phyloP scores from a whole-genome alignment of 2,113 vertebrate species.

The Dissostichus mawsoni region DNA sequence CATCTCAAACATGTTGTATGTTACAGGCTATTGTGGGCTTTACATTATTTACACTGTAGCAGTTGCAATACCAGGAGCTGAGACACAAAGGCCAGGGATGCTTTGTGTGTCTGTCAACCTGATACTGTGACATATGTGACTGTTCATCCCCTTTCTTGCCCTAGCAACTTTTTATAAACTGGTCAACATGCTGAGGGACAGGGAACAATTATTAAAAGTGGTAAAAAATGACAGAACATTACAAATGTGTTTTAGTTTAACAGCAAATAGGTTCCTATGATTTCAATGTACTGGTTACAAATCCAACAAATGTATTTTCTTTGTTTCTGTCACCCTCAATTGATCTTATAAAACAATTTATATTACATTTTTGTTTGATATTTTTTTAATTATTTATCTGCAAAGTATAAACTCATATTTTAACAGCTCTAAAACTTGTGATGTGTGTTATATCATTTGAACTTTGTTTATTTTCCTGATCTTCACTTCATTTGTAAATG shows the following conservation, averaged over 20 bases:
- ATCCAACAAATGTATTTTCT: not conserved
- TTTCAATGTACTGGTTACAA: not conserved
- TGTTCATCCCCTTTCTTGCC: not conserved
- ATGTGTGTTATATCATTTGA: not conserved
- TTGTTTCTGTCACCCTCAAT: not conserved
- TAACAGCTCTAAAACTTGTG: not conserved
- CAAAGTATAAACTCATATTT: not conserved
- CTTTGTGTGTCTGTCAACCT: not conserved
- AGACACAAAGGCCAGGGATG: slow-evolving; percentile 26
- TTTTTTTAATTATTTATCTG: not conserved
- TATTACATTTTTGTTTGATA: no score
- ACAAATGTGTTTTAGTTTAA: not conserved
- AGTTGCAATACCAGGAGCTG: slow-evolving; percentile 18
- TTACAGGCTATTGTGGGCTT: not conserved
- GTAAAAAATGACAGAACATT: not conserved
- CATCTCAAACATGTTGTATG: not conserved
- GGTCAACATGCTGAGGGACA: not conserved
- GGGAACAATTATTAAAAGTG: not conserved
- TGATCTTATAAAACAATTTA: no score
- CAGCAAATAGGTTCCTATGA: not conserved
- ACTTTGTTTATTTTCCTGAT: not conserved
- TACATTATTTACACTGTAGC: slow-evolving; percentile 26
- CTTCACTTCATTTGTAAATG: not conserved
- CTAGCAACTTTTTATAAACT: not conserved
- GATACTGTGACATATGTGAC: slow-evolving; percentile 27